Conservation (phyloP, 2,797 vertebrate genomes). For the Cirrhinus mrigala region DNA sequence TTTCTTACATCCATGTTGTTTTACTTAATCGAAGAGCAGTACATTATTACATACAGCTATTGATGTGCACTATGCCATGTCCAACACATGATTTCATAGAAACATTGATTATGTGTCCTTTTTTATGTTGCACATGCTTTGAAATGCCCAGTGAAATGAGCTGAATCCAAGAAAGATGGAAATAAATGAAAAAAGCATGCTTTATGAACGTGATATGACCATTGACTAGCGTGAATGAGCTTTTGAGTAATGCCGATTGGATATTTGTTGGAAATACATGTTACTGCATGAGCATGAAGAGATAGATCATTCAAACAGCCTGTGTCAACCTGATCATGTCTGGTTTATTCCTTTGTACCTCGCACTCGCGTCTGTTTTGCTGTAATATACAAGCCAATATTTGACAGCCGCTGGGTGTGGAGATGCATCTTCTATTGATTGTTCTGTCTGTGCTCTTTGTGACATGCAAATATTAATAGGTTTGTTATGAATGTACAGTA, state of each 20-base stretch:
- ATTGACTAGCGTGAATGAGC: constrained; percentile 7
- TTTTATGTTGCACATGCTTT: constrained; percentile 13
- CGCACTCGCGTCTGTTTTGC: not conserved
- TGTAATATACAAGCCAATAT: constrained; percentile 5
- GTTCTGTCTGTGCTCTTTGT: not conserved
- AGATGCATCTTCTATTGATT: constrained; percentile 33
- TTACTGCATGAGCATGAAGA: constrained; percentile 8
- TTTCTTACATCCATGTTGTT: not conserved
- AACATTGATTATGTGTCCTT: constrained; percentile 22
- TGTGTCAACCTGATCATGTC: not conserved
- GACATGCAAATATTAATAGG: constrained; percentile 20
- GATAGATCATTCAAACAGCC: not conserved
- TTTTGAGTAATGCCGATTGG: constrained; percentile 28
- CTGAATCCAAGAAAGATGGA: constrained; percentile 16
- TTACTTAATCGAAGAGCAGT: constrained; percentile 23
- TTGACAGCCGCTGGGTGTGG: constrained; percentile 15
- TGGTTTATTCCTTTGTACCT: constrained; percentile 5
- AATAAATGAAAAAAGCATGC: not conserved
- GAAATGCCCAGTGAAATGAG: constrained; percentile 11
- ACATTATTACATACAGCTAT: constrained; percentile 23
- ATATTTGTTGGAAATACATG: constrained; percentile 20
- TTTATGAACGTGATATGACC: constrained; percentile 27
- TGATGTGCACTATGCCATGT: constrained; percentile 16
- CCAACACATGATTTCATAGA: constrained; percentile 11
- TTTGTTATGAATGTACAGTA: constrained; percentile 1